phyloP scores from a whole-genome alignment of 2,113 vertebrate genomes.

The Hemichromis elongatus region DNA sequence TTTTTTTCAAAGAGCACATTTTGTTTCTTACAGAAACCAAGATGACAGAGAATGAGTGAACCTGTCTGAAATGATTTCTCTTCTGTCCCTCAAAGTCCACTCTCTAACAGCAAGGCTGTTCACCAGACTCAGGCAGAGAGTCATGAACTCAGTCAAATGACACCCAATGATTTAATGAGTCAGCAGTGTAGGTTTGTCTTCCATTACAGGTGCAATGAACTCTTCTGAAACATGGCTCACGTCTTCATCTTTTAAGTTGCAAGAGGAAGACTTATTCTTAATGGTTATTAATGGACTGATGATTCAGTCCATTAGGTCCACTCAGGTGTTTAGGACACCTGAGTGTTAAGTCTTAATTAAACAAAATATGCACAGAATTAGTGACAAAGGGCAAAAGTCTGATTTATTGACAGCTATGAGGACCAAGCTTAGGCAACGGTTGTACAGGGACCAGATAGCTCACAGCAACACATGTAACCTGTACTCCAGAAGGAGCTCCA shows the following conservation, averaged over 20 bases:
- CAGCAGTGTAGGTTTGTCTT: neutral
- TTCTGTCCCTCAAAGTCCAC: neutral
- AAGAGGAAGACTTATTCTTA: neutral
- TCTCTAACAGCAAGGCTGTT: neutral
- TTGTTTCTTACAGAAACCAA: neutral
- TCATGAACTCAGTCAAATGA: neutral
- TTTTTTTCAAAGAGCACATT: neutral
- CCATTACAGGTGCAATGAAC: neutral
- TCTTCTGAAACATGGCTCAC: neutral
- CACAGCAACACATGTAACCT: neutral
- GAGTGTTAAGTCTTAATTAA: neutral
- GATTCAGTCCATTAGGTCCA: too few species aligned
- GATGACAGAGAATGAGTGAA: neutral
- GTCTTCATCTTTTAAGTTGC: neutral
- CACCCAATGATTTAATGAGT: neutral
- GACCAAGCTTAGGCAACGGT: neutral
- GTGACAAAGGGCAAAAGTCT: neutral
- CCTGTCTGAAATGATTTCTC: neutral
- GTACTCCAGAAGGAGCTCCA: rapidly evolving
- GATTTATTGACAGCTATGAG: neutral
- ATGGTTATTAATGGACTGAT: neutral
- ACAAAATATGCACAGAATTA: neutral
- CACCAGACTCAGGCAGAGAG: neutral
- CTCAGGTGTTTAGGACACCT: neutral
- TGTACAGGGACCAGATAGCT: neutral